A percentile compares a stretch with the other conserved stretches of the same genome.
Conservation (phyloP, 2,888 invertebrate species). For the Corythucha ciliata region DNA sequence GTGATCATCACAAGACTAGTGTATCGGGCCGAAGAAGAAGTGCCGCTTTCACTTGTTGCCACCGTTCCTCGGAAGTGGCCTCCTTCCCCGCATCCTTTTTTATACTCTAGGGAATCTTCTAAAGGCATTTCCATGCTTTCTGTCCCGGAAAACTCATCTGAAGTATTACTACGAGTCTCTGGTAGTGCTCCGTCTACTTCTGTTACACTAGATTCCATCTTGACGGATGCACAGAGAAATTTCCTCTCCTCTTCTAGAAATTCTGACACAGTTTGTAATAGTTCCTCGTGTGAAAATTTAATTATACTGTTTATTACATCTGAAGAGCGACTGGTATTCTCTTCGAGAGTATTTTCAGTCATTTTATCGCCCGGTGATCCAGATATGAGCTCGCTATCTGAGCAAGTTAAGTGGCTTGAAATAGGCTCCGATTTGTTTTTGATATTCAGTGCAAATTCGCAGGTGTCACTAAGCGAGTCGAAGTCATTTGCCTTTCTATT, state of each 20-base stretch:
- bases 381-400: slow-evolving; percentile 22
- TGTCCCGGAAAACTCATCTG: slow-evolving; percentile 38
- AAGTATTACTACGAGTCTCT: slow-evolving; percentile 34
- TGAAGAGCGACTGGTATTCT: slow-evolving; percentile 1
- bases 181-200: slow-evolving; percentile 42
- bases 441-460: not conserved
- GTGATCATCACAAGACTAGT: slow-evolving; percentile 86
- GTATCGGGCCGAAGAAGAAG: slow-evolving; percentile 48
- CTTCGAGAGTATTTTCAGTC: slow-evolving; percentile 3
- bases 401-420: slow-evolving; percentile 11
- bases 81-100: slow-evolving; percentile 24
- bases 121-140: slow-evolving; percentile 38
- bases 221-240: not conserved
- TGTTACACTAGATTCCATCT: slow-evolving; percentile 10
- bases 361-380: slow-evolving; percentile 23
- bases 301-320: slow-evolving; percentile 27
- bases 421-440: slow-evolving; percentile 4
- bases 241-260: slow-evolving; percentile 27
- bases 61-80: slow-evolving; percentile 22
- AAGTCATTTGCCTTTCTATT: slow-evolving; percentile 8
- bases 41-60: slow-evolving; percentile 27
- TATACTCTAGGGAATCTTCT: slow-evolving; percentile 29
- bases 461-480: slow-evolving; percentile 13
- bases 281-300: slow-evolving; percentile 28
- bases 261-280: slow-evolving; percentile 26